Base-by-base conservation (phyloP, 2,888 invertebrate genomes). In the Laspeyria flexula region DNA sequence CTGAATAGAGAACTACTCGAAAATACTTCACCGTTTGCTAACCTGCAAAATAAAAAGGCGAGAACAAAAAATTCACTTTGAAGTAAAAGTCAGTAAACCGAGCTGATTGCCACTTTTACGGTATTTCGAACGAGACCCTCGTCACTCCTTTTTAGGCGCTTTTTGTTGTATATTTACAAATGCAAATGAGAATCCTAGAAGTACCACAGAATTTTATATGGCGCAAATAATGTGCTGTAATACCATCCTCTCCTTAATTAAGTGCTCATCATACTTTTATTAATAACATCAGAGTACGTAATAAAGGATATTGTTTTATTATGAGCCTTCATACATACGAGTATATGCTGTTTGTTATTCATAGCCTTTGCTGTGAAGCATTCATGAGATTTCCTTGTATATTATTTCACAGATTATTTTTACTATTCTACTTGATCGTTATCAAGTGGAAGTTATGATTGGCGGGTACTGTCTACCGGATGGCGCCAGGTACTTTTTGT, bases 71-170 rank as follows among this genome's bases (percentile, higher is more conserved):
- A 81, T 65, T 72, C 76, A 77, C 79, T 86, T 85, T 84, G 79
- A 83, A 82, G 82, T 78, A 73, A 81, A 79, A 85, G 80, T 81
- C 83, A 77, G 79, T 79, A 81, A 81, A 78, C 79, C 77, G 77
- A 79, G 81, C 81, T 85, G 86, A 86, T 87, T 87, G 84, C 83
- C 78, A 83, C 85, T 86, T 86, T 85, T 78, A 85, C 85, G 82
- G 83, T 72, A 75, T 87, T 84, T 74, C 77, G 75, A 85, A 81
- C 79, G 75, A 77, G 71, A 84, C 83, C 84, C 85, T 84, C 83
- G 83, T 85, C 86, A 85, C 82, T 82, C 76, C 75, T 82, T 85
- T 75, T 81, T 76, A 52, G 75, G 71, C 69, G 67, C 66, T 79
- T 81, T 81, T 78, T 81, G 77, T 76, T 79, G 78, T 77, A 70